Evolutionary conservation across 2,888 invertebrate species (phyloP), one percentile per base, ranked within the genome.

Genomic region (Hydroisotoma schaefferi): DNA sequence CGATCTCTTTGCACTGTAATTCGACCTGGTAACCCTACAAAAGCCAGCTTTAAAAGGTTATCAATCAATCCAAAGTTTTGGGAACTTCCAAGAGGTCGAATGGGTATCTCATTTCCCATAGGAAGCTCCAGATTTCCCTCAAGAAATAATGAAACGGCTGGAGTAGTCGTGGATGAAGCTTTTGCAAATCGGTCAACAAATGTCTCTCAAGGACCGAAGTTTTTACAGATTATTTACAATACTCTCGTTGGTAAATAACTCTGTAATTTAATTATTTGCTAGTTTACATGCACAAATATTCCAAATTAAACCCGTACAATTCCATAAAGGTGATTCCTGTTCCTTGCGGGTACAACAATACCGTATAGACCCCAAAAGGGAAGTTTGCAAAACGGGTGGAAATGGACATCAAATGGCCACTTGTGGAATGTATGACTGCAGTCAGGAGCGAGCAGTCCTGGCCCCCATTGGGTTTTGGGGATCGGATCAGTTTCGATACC

Each of bases 281-380:
- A 33, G 10, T 33, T 12, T 10, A 8, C 12, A 33, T 33, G 33
- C 33, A 33, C 33, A n/a, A 33, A 10, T 33, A 8, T 43, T 8
- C 43, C 18, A 43, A 43, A 43, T 43, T 47, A 25, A 18, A 10
- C 23, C 4, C 27, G 28, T 18, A 20, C n/a, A n/a, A n/a, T n/a
- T n/a, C n/a, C n/a, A n/a, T n/a, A n/a, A n/a, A 59, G 59, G 58
- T 3, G 65, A 65, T 25, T 55, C 48, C 15, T 70, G 70, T 48
- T 63, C 61, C 2, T 47, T 70, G 2, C 54, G 68, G 15, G 64
- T 70, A 2, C 70, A 70, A 40, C 70, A 70, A 49, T 70, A 70
- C 37, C 33, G 66, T 52, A 46, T 68, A 23, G 70, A 70, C 40
- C 59, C 65, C 1, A n/a, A 54, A n/a, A 59, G 46, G 23, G 61